Evolutionary conservation across 1,140 invertebrate genomes (phyloP).

Genomic region (Periplaneta americana): DNA sequence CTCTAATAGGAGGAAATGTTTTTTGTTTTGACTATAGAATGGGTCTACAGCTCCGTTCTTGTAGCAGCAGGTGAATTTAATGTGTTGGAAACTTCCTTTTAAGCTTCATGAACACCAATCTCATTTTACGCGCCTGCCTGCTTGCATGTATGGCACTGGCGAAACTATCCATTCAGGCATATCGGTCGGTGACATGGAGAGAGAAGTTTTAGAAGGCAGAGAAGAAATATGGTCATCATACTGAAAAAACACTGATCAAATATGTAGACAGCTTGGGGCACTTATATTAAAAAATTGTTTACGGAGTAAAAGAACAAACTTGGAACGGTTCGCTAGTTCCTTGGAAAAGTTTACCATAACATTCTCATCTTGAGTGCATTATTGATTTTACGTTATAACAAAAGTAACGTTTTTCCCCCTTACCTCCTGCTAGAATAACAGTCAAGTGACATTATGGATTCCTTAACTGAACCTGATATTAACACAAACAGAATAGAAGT

Average conservation of each 20-base stretch:
- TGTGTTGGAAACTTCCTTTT: neutral
- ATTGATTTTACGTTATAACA: neutral
- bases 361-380: neutral
- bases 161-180: neutral
- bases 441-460: neutral
- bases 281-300: neutral
- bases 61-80: neutral
- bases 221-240: neutral
- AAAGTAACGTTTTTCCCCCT: neutral
- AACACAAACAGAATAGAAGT: neutral
- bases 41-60: neutral
- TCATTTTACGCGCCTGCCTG: neutral
- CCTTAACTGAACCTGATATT: neutral
- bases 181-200: neutral
- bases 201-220: too few species aligned
- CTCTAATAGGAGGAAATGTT: neutral
- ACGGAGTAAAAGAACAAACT: neutral
- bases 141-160: neutral
- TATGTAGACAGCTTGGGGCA: neutral
- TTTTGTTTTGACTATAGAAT: neutral
- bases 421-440: neutral
- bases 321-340: neutral
- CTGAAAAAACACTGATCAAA: neutral
- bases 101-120: neutral
- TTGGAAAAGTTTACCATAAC: neutral